These are phyloP conservation scores for Nemoura dubitans DNA, from an alignment of 2,888 invertebrate species.

Conservation along the genomic window DNA sequence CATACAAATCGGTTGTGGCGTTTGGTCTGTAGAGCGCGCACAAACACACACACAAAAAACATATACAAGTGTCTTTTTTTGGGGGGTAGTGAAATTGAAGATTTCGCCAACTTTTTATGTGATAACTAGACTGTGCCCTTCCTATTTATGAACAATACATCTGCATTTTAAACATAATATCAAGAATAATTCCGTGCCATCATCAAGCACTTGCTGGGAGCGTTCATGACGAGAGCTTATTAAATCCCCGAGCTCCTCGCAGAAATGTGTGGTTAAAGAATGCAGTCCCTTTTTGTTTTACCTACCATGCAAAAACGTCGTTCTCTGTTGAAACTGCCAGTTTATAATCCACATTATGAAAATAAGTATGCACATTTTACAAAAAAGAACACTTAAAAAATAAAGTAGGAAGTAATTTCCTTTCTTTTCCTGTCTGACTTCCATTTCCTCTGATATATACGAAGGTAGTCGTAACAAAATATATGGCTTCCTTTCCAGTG, in stretches of 20 bases:
- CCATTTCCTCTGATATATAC: constrained; percentile 27
- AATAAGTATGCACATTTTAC: constrained; percentile 19
- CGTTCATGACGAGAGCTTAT: neutral
- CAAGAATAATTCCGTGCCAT: neutral
- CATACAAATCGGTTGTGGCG: too few relatives aligned
- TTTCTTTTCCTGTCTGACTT: constrained; percentile 20
- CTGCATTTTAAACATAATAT: neutral
- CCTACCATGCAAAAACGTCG: neutral
- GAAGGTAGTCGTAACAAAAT: constrained; percentile 14
- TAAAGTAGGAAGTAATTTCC: constrained; percentile 13
- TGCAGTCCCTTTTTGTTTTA: neutral
- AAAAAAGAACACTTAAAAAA: constrained; percentile 24
- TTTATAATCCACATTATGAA: constrained; percentile 17
- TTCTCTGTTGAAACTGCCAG: neutral
- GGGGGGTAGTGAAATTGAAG: too few relatives aligned
- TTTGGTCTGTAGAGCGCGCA: too few relatives aligned
- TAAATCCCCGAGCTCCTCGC: neutral
- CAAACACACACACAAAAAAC: too few relatives aligned
- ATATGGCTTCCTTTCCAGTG: constrained; percentile 13
- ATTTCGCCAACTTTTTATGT: neutral
- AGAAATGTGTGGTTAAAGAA: neutral
- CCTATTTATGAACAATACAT: neutral
- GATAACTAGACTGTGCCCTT: neutral
- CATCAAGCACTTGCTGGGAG: neutral
- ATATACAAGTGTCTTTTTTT: too few relatives aligned